Evolutionary conservation across 2,888 invertebrate species (phyloP), one percentile per base, ranked within the genome.

Genomic region (Notocelia uddmanniana): DNA sequence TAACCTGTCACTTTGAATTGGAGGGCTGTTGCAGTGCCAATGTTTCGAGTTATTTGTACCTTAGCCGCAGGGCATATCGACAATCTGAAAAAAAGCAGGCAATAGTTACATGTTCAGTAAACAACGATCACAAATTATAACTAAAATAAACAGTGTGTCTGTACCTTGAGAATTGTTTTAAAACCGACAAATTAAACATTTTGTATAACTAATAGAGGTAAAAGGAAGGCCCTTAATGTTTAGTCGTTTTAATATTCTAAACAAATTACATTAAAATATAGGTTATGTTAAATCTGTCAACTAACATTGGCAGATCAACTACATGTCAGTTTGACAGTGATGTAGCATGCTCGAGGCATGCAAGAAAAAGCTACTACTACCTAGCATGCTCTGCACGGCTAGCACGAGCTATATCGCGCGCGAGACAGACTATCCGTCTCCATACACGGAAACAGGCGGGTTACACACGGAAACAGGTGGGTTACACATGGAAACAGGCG

Each of bases 1-100:
- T 86, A 89, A 73, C 91, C 87, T n/a, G 92, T 89, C 64, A 89
- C 81, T 81, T 85, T 91, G 54, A 93, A 89, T 74, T 90, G 91
- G n/a, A 91, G 73, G 13, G 83, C 79, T 59, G 82, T 75, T 68
- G 87, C 81, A 41, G 88, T 86, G 50, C 79, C 78, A 74, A 93
- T 84, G 79, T 78, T 85, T 74, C 90, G 85, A 64, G 78, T 85
- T 15, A 83, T 74, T 73, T 80, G 80, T 75, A 82, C 57, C 75
- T 84, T 88, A 11, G 76, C 62, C 31, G 79, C 75, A 60, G 88
- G 78, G 78, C 79, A 79, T 83, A 92, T 67, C 69, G 91, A 74
- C 78, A 93, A 81, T 79, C 93, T 93, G 83, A 63, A 87, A 83
- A 73, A 68, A 69, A 41, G 52, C 63, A 58, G 73, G 69, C 11